These are phyloP conservation scores for Rhineura floridana DNA, from an alignment of 2,113 vertebrate species.

Conservation along the genomic window DNA sequence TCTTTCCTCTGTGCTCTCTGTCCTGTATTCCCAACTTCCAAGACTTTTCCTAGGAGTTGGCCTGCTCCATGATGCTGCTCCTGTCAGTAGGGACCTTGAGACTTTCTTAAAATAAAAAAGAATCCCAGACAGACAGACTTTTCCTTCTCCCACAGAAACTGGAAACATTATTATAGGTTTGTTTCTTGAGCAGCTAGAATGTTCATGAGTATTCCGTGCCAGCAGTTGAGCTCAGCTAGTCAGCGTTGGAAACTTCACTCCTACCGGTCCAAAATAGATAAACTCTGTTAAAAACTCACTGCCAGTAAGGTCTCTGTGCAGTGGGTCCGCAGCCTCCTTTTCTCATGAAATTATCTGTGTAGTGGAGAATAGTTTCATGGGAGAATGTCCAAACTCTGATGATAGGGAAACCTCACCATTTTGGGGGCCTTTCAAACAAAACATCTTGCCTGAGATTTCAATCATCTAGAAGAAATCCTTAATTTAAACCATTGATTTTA, in stretches of 20 bases:
- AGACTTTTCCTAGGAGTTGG: background rate
- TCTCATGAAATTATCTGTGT: too few species aligned
- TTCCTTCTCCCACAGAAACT: background rate
- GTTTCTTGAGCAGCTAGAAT: background rate
- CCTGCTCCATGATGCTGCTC: background rate
- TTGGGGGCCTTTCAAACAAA: background rate
- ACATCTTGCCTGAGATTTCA: background rate
- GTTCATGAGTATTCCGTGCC: background rate
- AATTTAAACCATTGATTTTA: slow-evolving; percentile 17
- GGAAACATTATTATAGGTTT: background rate
- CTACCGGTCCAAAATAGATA: background rate
- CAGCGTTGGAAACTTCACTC: background rate
- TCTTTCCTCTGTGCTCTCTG: background rate
- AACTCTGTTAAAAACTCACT: background rate
- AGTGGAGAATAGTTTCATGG: background rate
- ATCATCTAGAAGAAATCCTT: background rate
- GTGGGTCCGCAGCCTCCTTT: background rate
- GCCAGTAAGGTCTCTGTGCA: background rate
- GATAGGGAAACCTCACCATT: background rate
- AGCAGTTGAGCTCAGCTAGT: background rate
- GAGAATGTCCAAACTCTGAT: background rate
- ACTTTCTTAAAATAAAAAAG: too few species aligned
- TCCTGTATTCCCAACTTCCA: too few species aligned
- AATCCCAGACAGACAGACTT: background rate
- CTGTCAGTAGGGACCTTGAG: background rate